phyloP scores from a whole-genome alignment of 1,140 invertebrate species.

The Pinna nobilis region DNA sequence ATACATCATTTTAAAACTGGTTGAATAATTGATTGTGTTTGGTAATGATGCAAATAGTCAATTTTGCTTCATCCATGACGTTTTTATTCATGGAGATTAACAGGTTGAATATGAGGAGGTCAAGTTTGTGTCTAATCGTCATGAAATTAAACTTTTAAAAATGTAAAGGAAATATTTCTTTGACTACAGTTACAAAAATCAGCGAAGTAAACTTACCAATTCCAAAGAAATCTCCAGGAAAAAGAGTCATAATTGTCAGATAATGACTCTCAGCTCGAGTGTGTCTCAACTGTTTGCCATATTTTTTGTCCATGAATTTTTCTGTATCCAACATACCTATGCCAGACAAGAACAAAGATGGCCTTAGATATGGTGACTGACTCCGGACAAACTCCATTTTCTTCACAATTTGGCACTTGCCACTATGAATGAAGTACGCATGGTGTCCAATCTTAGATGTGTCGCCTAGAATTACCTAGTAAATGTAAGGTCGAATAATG shows the following conservation, averaged over 20 bases:
- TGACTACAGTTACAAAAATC: neutral
- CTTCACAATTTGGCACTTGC: conserved; percentile 35
- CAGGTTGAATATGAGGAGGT: too few species aligned
- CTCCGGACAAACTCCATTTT: conserved; percentile 22
- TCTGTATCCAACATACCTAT: neutral
- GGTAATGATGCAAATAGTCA: too few species aligned
- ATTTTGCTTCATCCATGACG: too few species aligned
- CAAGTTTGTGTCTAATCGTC: too few species aligned
- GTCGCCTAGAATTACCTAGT: conserved; percentile 44
- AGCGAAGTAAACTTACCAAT: conserved; percentile 31
- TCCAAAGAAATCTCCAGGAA: conserved; percentile 42
- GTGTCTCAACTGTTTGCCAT: conserved; percentile 13
- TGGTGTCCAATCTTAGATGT: conserved; percentile 4
- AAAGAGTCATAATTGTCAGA: conserved; percentile 28
- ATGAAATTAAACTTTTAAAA: too few species aligned
- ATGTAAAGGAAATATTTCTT: too few species aligned
- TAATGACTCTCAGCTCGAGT: conserved; percentile 15
- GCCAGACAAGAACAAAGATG: conserved; percentile 8
- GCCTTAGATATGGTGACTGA: conserved; percentile 32
- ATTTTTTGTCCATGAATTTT: conserved; percentile 34
- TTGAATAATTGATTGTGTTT: too few species aligned
- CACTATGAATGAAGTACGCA: conserved; percentile 42
- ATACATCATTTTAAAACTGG: too few species aligned
- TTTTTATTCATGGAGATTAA: too few species aligned
- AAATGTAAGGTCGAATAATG: neutral